These are phyloP conservation scores for Spodoptera frugiperda DNA, from an alignment of 1,140 invertebrate genomes.

Conservation along the genomic window DNA sequence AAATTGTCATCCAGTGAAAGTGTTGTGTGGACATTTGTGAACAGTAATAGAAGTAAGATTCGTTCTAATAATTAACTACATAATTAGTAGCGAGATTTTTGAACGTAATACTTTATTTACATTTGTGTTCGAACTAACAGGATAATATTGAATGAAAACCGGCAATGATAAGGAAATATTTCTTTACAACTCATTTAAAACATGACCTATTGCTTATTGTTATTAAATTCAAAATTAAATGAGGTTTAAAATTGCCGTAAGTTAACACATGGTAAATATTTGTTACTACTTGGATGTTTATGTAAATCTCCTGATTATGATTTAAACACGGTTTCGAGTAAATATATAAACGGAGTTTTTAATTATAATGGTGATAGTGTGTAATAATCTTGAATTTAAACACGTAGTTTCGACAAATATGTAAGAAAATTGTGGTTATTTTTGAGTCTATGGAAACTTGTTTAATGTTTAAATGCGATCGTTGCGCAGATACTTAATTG, in stretches of 20 bases:
- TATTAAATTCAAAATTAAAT: not conserved
- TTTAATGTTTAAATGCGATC: too few species aligned
- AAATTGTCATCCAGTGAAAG: slow-evolving; percentile 15
- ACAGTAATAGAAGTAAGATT: slow-evolving; percentile 80
- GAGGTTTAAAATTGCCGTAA: not conserved
- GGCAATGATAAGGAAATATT: slow-evolving; percentile 2
- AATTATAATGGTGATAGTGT: too few species aligned
- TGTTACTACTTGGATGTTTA: too few species aligned
- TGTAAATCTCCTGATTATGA: too few species aligned
- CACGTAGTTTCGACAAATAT: too few species aligned
- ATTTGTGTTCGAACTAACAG: not conserved
- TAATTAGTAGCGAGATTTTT: not conserved
- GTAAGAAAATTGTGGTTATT: too few species aligned
- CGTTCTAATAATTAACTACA: not conserved
- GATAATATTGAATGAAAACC: not conserved
- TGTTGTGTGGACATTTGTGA: slow-evolving; percentile 73
- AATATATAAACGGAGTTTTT: too few species aligned
- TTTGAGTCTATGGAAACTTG: too few species aligned
- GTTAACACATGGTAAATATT: too few species aligned
- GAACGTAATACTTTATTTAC: slow-evolving; percentile 45
- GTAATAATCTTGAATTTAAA: too few species aligned
- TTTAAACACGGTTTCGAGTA: too few species aligned
- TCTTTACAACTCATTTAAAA: not conserved
- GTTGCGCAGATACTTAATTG: too few species aligned
- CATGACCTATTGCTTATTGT: not conserved